Base-by-base conservation (phyloP, 2,888 invertebrate species). In the Acrobasis repandana region DNA sequence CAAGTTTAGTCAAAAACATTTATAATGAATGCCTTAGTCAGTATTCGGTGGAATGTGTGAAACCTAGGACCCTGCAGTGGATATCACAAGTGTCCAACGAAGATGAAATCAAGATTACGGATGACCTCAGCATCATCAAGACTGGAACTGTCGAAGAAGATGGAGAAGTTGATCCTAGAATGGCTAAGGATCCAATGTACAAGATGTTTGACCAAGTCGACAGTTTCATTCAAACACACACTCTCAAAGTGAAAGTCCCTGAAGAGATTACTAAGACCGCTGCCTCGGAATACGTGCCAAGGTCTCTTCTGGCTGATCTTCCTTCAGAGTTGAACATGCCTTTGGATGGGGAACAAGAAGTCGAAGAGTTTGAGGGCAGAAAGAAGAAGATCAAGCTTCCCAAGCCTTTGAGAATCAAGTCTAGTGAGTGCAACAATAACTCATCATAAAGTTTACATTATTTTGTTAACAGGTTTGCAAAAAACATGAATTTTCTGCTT, bases 41-140 rank as follows among this genome's bases (percentile, higher is more conserved):
- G 74, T 94, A 95, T 74, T 95, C 95, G 49, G 90, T 95, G 66
- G 93, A 94, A 74, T 97, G 97, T 86, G 95, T 96, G 60, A 95
- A 95, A 75, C 96, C 96, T 9, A 96, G 96, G 83, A 94, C 96
- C 52, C 83, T 97, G 76, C 93, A 94, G 68, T 97, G 96, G 95
- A 93, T 96, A 71, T 95, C 94, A 70, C 91, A 93, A 63, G 95
- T 95, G 3, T 86, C 93, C 18, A 93, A 94, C 71, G 93, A 95
- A 72, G 95, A 95, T 61, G 94, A 94, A 77, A 95, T 97, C 68
- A 94, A 93, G 64, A 93, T 97, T 66, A 96, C 96, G 8, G 94
- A 96, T n/a, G 95, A 96, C 76, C 89, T 97, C 61, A 93, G 95
- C 14, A 93, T 97, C 67, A 93, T 96, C 28, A 95, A 94, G 76